Evolutionary conservation across 2,888 invertebrate species (phyloP).

Genomic region (Ophion ventricosus): DNA sequence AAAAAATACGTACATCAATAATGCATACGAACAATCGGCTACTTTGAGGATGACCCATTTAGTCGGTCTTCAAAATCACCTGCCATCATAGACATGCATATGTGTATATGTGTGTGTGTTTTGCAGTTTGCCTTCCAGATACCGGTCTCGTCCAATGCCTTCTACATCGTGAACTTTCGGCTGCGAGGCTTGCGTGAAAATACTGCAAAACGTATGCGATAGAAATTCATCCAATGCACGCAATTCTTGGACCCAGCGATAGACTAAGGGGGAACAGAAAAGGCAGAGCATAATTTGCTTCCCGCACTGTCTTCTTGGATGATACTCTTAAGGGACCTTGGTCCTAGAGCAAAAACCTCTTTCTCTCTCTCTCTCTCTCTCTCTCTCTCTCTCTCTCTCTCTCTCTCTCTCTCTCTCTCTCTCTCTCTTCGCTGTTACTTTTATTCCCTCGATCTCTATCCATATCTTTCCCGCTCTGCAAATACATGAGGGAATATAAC

Average conservation of each 20-base stretch:
- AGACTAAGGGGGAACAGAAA: not conserved
- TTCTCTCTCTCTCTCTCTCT: not conserved
- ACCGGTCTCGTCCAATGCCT: no score
- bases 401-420: not conserved
- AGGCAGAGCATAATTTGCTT: slow-evolving; percentile 17
- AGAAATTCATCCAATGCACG: no score
- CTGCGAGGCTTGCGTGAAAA: not conserved
- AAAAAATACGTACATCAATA: not conserved
- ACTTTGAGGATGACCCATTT: no score
- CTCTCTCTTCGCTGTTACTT: slow-evolving; percentile 10
- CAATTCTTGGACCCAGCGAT: not conserved
- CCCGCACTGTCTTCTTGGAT: not conserved
- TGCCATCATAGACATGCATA: no score
- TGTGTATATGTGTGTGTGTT: no score
- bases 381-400: not conserved
- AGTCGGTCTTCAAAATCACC: no score
- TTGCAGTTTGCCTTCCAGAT: no score
- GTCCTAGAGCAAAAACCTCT: not conserved
- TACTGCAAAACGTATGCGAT: not conserved
- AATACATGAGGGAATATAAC: slow-evolving; percentile 60
- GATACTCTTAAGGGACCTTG: not conserved
- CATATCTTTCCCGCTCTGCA: slow-evolving; percentile 33
- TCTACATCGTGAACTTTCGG: not conserved
- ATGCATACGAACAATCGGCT: no score
- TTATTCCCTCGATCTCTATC: slow-evolving; percentile 40